phyloP scores from a whole-genome alignment of 2,113 vertebrate species.

The Poeciliopsis retropinna region DNA sequence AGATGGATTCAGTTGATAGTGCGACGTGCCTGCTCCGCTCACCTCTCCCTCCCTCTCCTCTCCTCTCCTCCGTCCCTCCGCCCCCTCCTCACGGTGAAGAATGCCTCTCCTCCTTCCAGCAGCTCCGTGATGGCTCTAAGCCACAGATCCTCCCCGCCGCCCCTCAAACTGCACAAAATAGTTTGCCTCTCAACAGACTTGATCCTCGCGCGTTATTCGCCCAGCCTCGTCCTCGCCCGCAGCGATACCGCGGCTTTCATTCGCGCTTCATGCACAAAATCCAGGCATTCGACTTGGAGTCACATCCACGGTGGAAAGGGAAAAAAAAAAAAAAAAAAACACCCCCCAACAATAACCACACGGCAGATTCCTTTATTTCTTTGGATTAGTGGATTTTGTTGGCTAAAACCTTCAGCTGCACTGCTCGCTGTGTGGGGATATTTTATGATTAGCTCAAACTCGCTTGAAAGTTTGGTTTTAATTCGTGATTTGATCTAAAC shows the following conservation, averaged over 20 bases:
- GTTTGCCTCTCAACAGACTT: slow-evolving; percentile 50
- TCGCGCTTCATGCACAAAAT: slow-evolving; percentile 47
- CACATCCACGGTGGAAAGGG: slow-evolving; percentile 3
- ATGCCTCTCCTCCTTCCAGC: slow-evolving; percentile 82
- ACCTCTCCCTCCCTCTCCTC: slow-evolving; percentile 49
- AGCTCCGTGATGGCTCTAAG: slow-evolving; percentile 70
- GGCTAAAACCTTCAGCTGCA: not conserved
- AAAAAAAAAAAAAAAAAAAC: not conserved
- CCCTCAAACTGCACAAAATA: slow-evolving; percentile 70
- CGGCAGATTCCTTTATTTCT: slow-evolving; percentile 1
- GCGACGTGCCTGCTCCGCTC: slow-evolving; percentile 74
- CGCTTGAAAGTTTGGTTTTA: not conserved
- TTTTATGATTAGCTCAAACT: not conserved
- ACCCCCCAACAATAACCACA: not conserved
- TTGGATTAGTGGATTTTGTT: not conserved
- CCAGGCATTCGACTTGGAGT: slow-evolving; percentile 4
- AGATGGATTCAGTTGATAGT: slow-evolving; percentile 88
- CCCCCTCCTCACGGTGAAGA: slow-evolving; percentile 86
- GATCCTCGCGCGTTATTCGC: slow-evolving; percentile 24
- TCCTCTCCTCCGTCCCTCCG: slow-evolving; percentile 76
- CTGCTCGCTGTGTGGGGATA: not conserved
- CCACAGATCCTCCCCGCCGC: slow-evolving; percentile 73
- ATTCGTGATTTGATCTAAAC: not conserved
- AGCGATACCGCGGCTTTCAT: slow-evolving; percentile 23
- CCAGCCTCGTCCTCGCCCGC: slow-evolving; percentile 9